Evolutionary conservation across 1,140 invertebrate genomes (phyloP).

Genomic region (Mesaphorura yosii): DNA sequence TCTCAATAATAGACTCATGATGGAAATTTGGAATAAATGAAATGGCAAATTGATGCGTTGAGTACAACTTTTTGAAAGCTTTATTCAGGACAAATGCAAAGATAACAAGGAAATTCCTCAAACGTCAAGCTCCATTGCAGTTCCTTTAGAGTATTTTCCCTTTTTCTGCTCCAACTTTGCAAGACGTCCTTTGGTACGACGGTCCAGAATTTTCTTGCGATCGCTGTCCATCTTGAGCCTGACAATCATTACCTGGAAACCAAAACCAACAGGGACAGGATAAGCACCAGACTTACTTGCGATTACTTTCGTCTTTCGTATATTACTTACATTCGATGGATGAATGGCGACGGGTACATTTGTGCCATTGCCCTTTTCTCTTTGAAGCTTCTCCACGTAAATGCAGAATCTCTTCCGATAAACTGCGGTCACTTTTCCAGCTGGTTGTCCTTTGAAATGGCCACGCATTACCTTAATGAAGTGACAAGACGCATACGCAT

Average conservation of each 20-base stretch:
- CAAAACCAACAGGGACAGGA: neutral
- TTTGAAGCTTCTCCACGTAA: conserved; percentile 95
- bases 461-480: conserved; percentile 74
- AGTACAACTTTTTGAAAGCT: no score
- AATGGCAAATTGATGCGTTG: no score
- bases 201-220: conserved; percentile 88
- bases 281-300: neutral
- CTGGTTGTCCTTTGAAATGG: conserved; percentile 97
- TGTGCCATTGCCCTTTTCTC: conserved; percentile 97
- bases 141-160: conserved; percentile 97
- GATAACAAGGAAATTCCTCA: no score
- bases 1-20: no score
- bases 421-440: conserved; percentile 94
- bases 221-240: conserved; percentile 99
- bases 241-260: conserved; percentile 77
- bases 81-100: no score
- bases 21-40: no score
- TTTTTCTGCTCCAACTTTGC: conserved; percentile 82
- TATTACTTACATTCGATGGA: conserved; percentile 74
- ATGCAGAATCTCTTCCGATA: conserved; percentile 99
- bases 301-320: neutral
- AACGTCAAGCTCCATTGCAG: conserved; percentile 53
- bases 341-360: conserved; percentile 98
- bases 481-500: no score
- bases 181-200: conserved; percentile 81